Percentiles rank a stretch among this genome's conserved stretches.
Conservation (phyloP, 2,888 invertebrate species). For the Cantharis rustica region DNA sequence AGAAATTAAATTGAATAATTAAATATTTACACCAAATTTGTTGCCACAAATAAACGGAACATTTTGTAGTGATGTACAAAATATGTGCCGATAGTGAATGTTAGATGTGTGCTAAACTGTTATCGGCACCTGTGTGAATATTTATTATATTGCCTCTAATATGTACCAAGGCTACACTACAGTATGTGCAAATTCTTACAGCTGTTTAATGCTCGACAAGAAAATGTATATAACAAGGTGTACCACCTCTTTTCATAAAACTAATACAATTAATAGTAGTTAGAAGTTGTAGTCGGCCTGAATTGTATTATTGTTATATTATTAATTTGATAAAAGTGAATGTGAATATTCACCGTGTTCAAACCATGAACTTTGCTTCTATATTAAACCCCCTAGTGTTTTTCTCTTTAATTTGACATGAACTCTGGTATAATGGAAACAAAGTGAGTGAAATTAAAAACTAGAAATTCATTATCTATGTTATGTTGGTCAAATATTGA, state of each 20-base stretch:
- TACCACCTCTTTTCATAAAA: constrained; percentile 27
- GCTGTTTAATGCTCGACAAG: constrained; percentile 12
- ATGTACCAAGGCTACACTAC: constrained; percentile 15
- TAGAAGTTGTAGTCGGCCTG: constrained; percentile 43
- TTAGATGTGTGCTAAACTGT: constrained; percentile 17
- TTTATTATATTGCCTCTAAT: constrained; percentile 18
- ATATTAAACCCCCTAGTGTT: constrained; percentile 34
- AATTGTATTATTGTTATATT: constrained; percentile 29
- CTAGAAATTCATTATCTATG: constrained; percentile 20
- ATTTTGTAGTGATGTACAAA: constrained; percentile 22
- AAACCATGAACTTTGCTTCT: constrained; percentile 33
- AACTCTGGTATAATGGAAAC: constrained; percentile 32
- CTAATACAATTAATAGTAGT: constrained; percentile 38
- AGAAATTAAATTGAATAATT: constrained; percentile 3
- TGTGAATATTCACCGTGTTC: constrained; percentile 31
- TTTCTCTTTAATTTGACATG: constrained; percentile 32
- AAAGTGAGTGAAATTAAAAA: constrained; percentile 35
- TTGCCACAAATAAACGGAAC: neutral
- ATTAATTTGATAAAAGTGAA: constrained; percentile 27
- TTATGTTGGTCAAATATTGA: constrained; percentile 20
- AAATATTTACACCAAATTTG: constrained; percentile 9
- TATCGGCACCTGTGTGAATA: constrained; percentile 20
- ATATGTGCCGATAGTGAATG: constrained; percentile 19
- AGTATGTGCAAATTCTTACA: constrained; percentile 20
- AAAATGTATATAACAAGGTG: constrained; percentile 13